Percentiles rank a stretch among this genome's conserved stretches.
Conservation (phyloP, 1,140 invertebrate species). For the Zelostemma sp. region DNA sequence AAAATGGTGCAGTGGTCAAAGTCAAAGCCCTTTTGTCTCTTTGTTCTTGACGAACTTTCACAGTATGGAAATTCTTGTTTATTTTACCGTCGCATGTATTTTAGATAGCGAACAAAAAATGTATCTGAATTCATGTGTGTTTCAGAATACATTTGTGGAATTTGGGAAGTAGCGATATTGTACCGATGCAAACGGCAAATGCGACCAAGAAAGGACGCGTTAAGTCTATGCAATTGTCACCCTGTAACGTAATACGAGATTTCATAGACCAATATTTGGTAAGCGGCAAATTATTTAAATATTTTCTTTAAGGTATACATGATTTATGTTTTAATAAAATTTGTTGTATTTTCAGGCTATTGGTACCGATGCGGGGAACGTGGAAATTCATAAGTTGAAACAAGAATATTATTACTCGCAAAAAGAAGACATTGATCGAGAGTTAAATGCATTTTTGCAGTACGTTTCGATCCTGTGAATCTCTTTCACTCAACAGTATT, state of each 20-base stretch:
- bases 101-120: too few relatives aligned
- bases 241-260: conserved; percentile 58
- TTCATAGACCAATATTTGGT: conserved; percentile 64
- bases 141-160: conserved; percentile 73
- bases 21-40: conserved; percentile 73
- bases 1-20: conserved; percentile 73
- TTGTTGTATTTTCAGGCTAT: conserved; percentile 58
- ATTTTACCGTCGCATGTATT: conserved; percentile 3
- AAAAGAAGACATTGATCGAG: conserved; percentile 63
- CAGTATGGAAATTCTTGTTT: conserved; percentile 55
- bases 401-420: conserved; percentile 66
- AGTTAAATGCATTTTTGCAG: conserved; percentile 61
- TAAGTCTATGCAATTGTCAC: conserved; percentile 62
- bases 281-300: conserved; percentile 19
- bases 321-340: too few relatives aligned
- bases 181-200: conserved; percentile 57
- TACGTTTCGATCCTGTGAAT: conserved; percentile 61
- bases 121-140: conserved; percentile 2
- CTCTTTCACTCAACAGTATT: not conserved
- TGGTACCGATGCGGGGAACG: conserved; percentile 59
- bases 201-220: conserved; percentile 55
- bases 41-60: conserved; percentile 71
- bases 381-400: conserved; percentile 69
- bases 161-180: conserved; percentile 67
- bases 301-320: too few relatives aligned